These are phyloP conservation scores for Coreius guichenoti DNA, from an alignment of 2,797 vertebrate species.

Conservation along the genomic window DNA sequence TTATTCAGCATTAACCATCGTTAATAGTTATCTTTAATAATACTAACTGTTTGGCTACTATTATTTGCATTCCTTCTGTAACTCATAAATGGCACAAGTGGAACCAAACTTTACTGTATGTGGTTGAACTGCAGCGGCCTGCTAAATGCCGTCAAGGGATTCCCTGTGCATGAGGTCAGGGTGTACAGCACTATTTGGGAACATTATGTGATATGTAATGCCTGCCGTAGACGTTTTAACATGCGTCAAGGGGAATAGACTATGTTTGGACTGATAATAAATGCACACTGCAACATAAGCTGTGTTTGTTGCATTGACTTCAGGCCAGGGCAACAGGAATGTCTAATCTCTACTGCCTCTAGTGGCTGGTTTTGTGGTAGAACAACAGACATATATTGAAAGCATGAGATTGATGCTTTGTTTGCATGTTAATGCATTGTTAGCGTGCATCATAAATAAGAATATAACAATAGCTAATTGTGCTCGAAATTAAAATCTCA, in stretches of 20 bases:
- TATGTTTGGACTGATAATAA: conserved; percentile 46
- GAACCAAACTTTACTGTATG: not conserved
- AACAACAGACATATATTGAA: conserved; percentile 2
- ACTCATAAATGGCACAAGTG: not conserved
- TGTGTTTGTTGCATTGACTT: conserved; percentile 59
- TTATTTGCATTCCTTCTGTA: not conserved
- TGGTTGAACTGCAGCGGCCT: not conserved
- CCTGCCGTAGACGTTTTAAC: not conserved
- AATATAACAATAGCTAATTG: not conserved
- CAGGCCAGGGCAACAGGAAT: conserved; percentile 40
- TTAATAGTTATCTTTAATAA: not conserved
- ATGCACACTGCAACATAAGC: conserved; percentile 19
- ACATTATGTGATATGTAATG: conserved; percentile 34
- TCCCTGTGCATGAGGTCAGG: conserved; percentile 23
- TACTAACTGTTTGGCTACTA: not conserved
- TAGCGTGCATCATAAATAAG: not conserved
- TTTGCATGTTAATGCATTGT: conserved; percentile 2
- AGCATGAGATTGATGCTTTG: not conserved
- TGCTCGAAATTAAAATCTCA: not conserved
- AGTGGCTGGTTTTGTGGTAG: conserved; percentile 60
- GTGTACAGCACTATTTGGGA: not conserved
- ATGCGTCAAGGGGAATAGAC: conserved; percentile 10
- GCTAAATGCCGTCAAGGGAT: conserved; percentile 8
- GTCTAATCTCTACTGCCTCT: conserved; percentile 61
- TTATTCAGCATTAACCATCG: not conserved